A percentile compares a stretch with the other conserved stretches of the same genome.
Evolutionary conservation across 2,888 invertebrate genomes (phyloP).

Genomic region (Latrodectus elegans): DNA sequence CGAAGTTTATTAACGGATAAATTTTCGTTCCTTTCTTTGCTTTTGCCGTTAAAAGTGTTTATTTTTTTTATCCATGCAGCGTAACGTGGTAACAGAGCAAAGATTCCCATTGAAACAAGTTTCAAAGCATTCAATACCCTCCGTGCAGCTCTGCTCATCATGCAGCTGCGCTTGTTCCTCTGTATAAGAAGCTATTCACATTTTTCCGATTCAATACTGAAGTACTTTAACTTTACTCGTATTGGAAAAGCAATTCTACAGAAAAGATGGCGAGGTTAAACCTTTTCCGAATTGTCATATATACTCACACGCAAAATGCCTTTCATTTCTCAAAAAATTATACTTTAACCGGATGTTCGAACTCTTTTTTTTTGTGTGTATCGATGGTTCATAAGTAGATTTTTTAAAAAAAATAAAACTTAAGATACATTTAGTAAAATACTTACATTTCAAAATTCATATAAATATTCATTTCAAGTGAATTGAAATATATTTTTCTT

Average conservation of each 20-base stretch:
- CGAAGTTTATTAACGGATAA: not conserved
- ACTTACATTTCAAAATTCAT: no score
- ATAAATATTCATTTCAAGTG: no score
- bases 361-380: not conserved
- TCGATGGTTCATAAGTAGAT: no score
- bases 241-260: conserved; percentile 26
- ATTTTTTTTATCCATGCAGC: not conserved
- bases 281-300: not conserved
- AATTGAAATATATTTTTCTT: no score
- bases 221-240: conserved; percentile 18
- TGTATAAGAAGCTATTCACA: not conserved
- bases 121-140: conserved; percentile 4
- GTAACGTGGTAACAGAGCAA: not conserved
- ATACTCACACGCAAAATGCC: not conserved
- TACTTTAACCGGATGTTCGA: not conserved
- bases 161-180: conserved; percentile 16
- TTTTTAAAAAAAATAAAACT: no score
- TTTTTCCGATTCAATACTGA: conserved; percentile 24
- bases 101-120: not conserved
- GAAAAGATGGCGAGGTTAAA: conserved; percentile 23
- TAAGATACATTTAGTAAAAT: no score
- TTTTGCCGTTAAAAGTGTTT: not conserved
- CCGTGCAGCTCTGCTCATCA: not conserved
- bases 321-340: not conserved
- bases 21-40: not conserved